phyloP scores from a whole-genome alignment of 2,113 vertebrate genomes.

The Elephantulus edwardii region DNA sequence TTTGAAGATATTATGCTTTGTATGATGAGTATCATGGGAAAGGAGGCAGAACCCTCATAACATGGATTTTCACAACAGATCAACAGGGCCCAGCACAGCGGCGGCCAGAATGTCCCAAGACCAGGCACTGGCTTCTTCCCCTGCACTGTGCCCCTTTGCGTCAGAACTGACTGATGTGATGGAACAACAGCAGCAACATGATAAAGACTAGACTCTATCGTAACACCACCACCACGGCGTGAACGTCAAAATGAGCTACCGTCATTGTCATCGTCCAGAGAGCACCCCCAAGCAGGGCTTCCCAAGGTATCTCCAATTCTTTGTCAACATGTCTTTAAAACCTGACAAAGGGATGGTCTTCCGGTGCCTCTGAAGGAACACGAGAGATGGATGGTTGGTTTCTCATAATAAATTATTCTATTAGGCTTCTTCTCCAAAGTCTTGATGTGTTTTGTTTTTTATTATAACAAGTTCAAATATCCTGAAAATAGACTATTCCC shows the following conservation, averaged over 20 bases:
- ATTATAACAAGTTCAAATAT: background rate
- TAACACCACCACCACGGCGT: background rate
- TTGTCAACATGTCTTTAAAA: background rate
- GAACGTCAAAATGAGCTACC: background rate
- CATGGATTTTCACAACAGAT: no score
- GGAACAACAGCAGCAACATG: no score
- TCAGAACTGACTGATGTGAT: no score
- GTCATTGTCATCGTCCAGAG: accelerated
- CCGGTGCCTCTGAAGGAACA: background rate
- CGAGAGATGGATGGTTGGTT: background rate
- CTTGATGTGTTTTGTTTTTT: background rate
- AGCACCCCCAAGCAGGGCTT: background rate
- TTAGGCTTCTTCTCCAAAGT: background rate
- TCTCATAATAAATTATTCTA: background rate
- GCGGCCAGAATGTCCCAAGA: no score
- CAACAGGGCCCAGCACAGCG: no score
- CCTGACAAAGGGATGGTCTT: background rate
- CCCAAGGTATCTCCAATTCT: background rate
- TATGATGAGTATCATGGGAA: no score
- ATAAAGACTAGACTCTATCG: no score
- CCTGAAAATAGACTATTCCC: background rate
- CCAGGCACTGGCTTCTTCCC: no score
- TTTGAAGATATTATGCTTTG: no score
- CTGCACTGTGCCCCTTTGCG: no score
- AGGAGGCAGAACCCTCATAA: no score